phyloP scores from a whole-genome alignment of 1,140 invertebrate genomes.

The Lepidurus apus region DNA sequence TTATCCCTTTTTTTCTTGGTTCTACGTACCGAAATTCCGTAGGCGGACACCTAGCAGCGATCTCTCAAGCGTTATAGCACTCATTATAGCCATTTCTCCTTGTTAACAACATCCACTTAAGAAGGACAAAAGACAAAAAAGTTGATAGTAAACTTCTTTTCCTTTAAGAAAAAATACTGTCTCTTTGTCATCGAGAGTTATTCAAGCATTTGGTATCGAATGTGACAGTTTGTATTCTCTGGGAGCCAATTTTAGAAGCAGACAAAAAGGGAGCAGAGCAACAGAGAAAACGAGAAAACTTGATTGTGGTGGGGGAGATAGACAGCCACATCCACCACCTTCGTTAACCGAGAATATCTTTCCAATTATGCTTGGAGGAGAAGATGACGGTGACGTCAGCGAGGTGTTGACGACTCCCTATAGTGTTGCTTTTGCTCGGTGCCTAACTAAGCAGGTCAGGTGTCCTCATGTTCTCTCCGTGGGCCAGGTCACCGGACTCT shows the following conservation, averaged over 20 bases:
- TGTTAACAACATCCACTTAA: too few species aligned
- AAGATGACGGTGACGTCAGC: background rate
- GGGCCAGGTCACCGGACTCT: background rate
- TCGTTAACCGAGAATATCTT: constrained; percentile 14
- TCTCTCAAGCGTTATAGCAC: background rate
- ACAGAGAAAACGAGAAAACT: background rate
- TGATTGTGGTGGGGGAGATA: background rate
- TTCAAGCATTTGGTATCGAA: too few species aligned
- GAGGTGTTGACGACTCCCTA: background rate
- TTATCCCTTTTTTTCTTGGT: too few species aligned
- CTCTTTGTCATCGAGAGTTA: too few species aligned
- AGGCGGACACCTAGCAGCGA: background rate
- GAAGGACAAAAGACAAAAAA: too few species aligned
- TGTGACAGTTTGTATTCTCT: background rate
- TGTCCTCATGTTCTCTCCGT: background rate
- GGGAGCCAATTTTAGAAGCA: background rate
- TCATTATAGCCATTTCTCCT: too few species aligned
- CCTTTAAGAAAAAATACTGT: too few species aligned
- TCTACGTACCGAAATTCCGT: background rate
- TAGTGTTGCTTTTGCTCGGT: background rate
- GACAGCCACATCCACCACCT: background rate
- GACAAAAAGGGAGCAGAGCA: background rate
- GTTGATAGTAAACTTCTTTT: too few species aligned
- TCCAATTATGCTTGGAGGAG: background rate
- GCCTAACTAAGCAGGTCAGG: constrained; percentile 1